Evolutionary conservation across 2,113 vertebrate genomes (phyloP).

Genomic region (Manacus vitellinus): DNA sequence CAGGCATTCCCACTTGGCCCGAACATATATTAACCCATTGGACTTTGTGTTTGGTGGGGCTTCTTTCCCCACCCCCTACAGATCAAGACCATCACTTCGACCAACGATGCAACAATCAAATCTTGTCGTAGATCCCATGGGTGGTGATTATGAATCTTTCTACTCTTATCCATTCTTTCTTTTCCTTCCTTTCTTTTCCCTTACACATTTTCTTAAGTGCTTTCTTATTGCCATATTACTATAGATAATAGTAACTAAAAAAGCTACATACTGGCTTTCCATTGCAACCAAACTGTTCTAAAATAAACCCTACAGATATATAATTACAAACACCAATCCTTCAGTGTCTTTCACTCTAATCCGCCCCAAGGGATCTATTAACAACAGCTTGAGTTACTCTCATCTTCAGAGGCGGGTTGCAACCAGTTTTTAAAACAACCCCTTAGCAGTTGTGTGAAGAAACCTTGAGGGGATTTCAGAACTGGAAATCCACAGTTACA

Average conservation of each 20-base stretch:
- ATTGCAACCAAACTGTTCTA: too few relatives aligned
- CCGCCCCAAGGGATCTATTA: too few relatives aligned
- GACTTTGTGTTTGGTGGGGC: background rate
- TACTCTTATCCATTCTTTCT: background rate
- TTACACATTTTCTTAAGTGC: background rate
- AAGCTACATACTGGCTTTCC: too few relatives aligned
- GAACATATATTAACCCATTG: background rate
- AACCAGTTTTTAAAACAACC: background rate
- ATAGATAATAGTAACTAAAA: background rate
- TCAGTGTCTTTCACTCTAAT: too few relatives aligned
- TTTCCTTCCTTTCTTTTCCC: background rate
- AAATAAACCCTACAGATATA: too few relatives aligned
- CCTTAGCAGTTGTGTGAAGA: background rate
- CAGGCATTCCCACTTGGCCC: background rate
- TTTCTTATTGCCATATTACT: background rate
- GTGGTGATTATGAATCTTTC: background rate
- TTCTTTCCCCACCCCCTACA: background rate
- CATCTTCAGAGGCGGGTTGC: too few relatives aligned
- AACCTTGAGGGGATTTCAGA: background rate
- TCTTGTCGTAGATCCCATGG: background rate
- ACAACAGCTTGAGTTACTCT: too few relatives aligned
- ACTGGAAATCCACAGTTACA: background rate
- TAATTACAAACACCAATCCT: too few relatives aligned
- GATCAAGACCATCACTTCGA: background rate
- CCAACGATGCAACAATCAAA: background rate